phyloP scores from a whole-genome alignment of 2,888 invertebrate genomes.

The Pherbina coryleti region DNA sequence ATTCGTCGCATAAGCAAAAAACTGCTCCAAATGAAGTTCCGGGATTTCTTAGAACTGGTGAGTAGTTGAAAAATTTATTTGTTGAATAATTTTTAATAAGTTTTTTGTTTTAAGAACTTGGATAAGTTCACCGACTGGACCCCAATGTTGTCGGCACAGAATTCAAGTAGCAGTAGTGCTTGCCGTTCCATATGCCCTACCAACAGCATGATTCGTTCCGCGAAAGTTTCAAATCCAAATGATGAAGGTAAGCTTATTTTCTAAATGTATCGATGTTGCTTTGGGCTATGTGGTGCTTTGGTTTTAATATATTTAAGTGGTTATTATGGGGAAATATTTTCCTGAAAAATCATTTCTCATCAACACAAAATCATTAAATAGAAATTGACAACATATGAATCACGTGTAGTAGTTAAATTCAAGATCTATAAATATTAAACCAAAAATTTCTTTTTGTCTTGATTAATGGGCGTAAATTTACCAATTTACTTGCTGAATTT shows the following conservation, averaged over 20 bases:
- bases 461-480: too few species aligned
- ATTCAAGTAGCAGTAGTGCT: constrained; percentile 45
- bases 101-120: constrained; percentile 39
- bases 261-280: not conserved
- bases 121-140: constrained; percentile 50
- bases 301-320: too few species aligned
- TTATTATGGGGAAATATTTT: too few species aligned
- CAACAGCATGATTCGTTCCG: constrained; percentile 25
- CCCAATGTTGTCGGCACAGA: not conserved
- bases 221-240: constrained; percentile 50
- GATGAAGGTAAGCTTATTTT: constrained; percentile 53
- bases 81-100: not conserved
- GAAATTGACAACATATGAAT: too few species aligned
- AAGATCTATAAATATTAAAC: too few species aligned
- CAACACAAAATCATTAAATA: too few species aligned
- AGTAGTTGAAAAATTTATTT: not conserved
- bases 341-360: too few species aligned
- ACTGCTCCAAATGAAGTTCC: constrained; percentile 59
- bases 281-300: not conserved
- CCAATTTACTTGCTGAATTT: too few species aligned
- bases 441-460: too few species aligned
- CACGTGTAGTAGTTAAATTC: too few species aligned
- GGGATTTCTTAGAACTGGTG: constrained; percentile 59
- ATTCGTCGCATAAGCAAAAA: constrained; percentile 51
- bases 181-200: constrained; percentile 51